phyloP scores from a whole-genome alignment of 2,113 vertebrate species.

The Tor tambroides region DNA sequence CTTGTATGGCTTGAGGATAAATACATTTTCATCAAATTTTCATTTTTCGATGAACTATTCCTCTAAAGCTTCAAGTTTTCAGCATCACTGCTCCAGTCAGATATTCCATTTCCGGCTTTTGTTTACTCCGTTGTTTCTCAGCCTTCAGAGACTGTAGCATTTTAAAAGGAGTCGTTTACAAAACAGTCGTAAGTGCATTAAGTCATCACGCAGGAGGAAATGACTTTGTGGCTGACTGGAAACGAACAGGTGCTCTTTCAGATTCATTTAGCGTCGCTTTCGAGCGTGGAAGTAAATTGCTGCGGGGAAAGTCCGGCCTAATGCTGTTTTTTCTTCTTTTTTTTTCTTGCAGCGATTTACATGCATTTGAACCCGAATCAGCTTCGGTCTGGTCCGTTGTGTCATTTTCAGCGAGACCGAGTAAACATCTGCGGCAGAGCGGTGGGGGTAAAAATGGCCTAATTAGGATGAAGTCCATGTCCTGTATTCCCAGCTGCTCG shows the following conservation, averaged over 20 bases:
- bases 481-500: constrained; percentile 47
- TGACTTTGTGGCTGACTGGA: constrained; percentile 2
- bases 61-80: background rate
- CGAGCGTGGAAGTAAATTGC: background rate
- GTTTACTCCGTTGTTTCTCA: background rate
- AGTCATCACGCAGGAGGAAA: constrained; percentile 11
- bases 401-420: constrained; percentile 1
- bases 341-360: background rate
- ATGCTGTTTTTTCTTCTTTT: background rate
- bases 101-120: background rate
- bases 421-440: constrained; percentile 42
- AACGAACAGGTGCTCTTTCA: constrained; percentile 1
- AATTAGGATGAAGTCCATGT: constrained; percentile 45
- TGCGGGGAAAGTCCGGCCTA: background rate
- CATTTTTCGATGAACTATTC: background rate
- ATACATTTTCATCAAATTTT: too few species aligned
- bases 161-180: background rate
- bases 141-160: background rate
- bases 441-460: background rate
- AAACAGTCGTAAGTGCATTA: constrained; percentile 3
- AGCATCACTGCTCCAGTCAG: background rate
- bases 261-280: background rate
- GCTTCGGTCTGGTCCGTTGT: background rate
- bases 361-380: constrained; percentile 36
- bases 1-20: background rate